phyloP scores from a whole-genome alignment of 2,797 vertebrate species.

The Phoeniculus purpureus region DNA sequence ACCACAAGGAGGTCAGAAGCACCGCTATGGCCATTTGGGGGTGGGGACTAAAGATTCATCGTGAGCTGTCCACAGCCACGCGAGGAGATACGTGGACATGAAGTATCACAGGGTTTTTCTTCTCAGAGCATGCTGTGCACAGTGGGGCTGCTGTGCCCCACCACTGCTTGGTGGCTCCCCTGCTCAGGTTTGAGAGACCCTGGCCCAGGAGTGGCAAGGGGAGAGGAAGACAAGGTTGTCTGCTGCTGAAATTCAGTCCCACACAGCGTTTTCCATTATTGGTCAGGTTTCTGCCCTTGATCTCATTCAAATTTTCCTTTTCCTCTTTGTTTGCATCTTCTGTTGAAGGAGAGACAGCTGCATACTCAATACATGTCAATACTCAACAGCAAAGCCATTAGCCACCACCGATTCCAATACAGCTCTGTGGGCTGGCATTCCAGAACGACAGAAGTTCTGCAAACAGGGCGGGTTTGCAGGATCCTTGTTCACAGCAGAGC shows the following conservation, averaged over 20 bases:
- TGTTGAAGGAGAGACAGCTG: background rate
- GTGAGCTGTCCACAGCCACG: background rate
- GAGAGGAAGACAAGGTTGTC: background rate
- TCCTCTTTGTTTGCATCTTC: background rate
- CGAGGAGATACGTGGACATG: background rate
- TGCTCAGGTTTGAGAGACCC: background rate
- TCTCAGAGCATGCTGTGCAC: background rate
- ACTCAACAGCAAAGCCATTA: background rate
- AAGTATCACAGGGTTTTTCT: background rate
- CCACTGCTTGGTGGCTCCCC: background rate
- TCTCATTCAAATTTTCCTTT: background rate
- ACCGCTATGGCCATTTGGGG: background rate
- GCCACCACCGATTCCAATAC: background rate
- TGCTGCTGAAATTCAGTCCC: background rate
- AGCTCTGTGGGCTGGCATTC: background rate
- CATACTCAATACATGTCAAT: background rate
- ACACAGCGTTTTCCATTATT: background rate
- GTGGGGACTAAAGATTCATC: background rate
- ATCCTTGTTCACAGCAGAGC: background rate
- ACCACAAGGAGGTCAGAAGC: background rate
- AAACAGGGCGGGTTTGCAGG: accelerated
- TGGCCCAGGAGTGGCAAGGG: background rate
- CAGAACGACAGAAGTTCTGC: background rate
- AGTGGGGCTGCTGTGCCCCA: background rate
- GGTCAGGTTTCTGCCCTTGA: background rate